A percentile compares a stretch with the other conserved stretches of the same genome.
Evolutionary conservation across 2,888 invertebrate species (phyloP).

Genomic region (Euclidia mi): DNA sequence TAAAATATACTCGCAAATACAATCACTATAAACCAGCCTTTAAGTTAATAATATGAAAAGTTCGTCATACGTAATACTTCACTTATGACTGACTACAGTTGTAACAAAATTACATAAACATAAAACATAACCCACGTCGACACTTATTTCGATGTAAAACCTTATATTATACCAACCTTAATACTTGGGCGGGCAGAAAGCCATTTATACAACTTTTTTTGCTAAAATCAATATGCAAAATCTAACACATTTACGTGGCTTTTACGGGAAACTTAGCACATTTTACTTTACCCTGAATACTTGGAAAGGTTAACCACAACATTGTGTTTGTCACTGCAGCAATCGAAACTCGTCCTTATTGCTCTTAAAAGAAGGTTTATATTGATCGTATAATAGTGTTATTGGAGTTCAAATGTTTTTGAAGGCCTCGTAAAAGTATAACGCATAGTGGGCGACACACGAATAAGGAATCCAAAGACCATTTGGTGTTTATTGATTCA

Average conservation of each 20-base stretch:
- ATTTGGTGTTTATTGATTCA: constrained; percentile 57
- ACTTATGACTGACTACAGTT: too few relatives aligned
- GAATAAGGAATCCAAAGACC: constrained; percentile 45
- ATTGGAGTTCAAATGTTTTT: constrained; percentile 44
- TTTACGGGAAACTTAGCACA: constrained; percentile 50
- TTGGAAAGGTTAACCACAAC: constrained; percentile 35
- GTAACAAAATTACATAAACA: too few relatives aligned
- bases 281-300: constrained; percentile 44
- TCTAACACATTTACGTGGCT: constrained; percentile 44
- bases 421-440: constrained; percentile 50
- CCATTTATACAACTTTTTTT: constrained; percentile 32
- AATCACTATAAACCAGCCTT: too few relatives aligned
- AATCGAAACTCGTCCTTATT: constrained; percentile 22
- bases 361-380: constrained; percentile 17
- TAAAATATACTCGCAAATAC: too few relatives aligned
- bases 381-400: constrained; percentile 18
- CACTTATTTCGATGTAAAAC: not conserved
- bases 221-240: constrained; percentile 49
- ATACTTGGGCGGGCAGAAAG: constrained; percentile 17
- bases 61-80: too few relatives aligned
- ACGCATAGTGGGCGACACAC: constrained; percentile 45
- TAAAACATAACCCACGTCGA: too few relatives aligned
- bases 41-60: too few relatives aligned
- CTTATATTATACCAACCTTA: constrained; percentile 11
- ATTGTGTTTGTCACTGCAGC: constrained; percentile 1